Base-by-base conservation (phyloP, 2,113 vertebrate genomes). In the Thamnophis sirtalis region DNA sequence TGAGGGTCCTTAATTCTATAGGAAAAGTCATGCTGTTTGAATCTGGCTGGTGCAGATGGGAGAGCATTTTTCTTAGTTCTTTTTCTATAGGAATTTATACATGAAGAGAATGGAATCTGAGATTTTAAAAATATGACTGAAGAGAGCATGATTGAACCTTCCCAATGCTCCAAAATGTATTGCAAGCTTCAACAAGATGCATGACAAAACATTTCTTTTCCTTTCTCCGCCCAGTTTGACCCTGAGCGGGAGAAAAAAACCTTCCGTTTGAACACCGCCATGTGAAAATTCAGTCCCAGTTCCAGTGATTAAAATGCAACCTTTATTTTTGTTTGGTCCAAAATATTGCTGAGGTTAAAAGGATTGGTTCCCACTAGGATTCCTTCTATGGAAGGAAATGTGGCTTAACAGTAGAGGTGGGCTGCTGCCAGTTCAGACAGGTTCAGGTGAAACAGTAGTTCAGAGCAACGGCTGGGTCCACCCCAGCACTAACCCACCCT, bases 341-440 rank as follows among this genome's bases (percentile, higher is more conserved):
- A 80, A 38, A 38, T 38, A 43, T 80, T 80, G 33, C 73, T 21
- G 33, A 8, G 17, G 33, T 21, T 80, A 43, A 80, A 80, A 21
- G 33, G 17, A 33, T 80, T 33, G n/a, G 15, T 38, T 80, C 63
- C 13, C 15, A 15, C n/a, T 73, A 73, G 63, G n/a, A 33, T 2
- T 33, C 15, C 17, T 80, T 80, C 73, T 17, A 48, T 84, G 26
- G 15, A 88, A 53, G 90, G 58, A 92, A 7, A 51, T 90, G 56
- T 51, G 11, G 84, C 26, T 91, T 0, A 38, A 3, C 43, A 43
- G 43, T 3, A 43, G 2, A 43, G 43, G 43, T 43, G 43, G 43
- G 43, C 43, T 43, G 43, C 43, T 43, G 43, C 43, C 43, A 3
- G 43, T 43, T 43, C 43, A 3, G 43, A 43, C 43, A 43, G 43